A percentile compares a stretch with the other conserved stretches of the same genome.
Conservation (phyloP, 2,113 vertebrate species). For the Ammodytes marinus region DNA sequence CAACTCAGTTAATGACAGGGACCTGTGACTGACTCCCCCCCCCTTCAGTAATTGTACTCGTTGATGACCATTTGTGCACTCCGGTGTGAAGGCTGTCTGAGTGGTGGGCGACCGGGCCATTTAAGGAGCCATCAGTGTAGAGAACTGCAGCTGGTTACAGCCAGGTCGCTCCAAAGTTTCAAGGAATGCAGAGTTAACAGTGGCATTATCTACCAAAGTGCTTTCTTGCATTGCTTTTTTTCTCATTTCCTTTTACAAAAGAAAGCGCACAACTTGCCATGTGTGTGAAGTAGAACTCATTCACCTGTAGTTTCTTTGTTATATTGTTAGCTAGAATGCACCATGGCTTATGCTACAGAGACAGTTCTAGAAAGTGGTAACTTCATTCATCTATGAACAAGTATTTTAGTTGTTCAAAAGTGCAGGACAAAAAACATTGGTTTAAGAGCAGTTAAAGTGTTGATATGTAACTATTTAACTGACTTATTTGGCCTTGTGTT, state of each 20-base stretch:
- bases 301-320: slow-evolving; percentile 6
- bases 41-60: slow-evolving; percentile 52
- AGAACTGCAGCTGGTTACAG: slow-evolving; percentile 35
- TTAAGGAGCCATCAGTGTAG: slow-evolving; percentile 32
- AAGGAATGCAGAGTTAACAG: slow-evolving; percentile 15
- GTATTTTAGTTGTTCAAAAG: background rate
- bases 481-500: background rate
- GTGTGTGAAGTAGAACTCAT: slow-evolving; percentile 10
- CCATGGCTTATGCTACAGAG: background rate
- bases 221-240: slow-evolving; percentile 31
- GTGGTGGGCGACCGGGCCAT: slow-evolving; percentile 42
- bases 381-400: no score
- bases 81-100: slow-evolving; percentile 61
- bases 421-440: background rate
- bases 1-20: slow-evolving; percentile 71
- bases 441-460: background rate
- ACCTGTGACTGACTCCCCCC: slow-evolving; percentile 32
- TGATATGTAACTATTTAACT: background rate
- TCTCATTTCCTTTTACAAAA: slow-evolving; percentile 17
- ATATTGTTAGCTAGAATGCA: slow-evolving; percentile 13
- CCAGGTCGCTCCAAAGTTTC: slow-evolving; percentile 25
- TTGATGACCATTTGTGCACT: slow-evolving; percentile 66
- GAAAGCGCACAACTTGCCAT: slow-evolving; percentile 22
- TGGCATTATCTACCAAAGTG: slow-evolving; percentile 14
- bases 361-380: slow-evolving; percentile 1